Evolutionary conservation across 2,888 invertebrate species (phyloP).

Genomic region (Melinaea menophilus): DNA sequence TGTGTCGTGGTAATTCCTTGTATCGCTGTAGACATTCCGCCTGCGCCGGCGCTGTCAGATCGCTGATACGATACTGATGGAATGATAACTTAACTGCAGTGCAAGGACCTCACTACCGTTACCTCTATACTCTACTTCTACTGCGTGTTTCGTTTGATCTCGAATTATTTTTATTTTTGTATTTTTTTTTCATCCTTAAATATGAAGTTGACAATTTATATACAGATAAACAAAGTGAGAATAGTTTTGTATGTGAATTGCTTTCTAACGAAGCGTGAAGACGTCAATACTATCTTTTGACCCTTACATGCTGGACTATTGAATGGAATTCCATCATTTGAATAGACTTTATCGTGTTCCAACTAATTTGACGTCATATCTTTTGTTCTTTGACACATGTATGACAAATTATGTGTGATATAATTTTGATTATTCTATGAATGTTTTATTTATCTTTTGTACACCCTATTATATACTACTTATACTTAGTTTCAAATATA

Average conservation of each 20-base stretch:
- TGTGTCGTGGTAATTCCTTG: constrained; percentile 34
- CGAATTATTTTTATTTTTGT: no score
- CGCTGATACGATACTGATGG: constrained; percentile 36
- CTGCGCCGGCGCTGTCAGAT: constrained; percentile 42
- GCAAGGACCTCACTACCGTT: constrained; percentile 48
- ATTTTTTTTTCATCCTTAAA: no score
- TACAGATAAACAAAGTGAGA: no score
- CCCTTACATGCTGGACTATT: constrained; percentile 18
- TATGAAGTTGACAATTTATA: no score
- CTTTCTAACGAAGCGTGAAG: neutral
- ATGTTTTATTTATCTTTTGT: neutral
- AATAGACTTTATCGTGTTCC: constrained; percentile 21
- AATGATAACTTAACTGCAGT: constrained; percentile 36
- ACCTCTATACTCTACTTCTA: constrained; percentile 20
- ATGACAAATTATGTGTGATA: neutral
- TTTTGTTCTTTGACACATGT: constrained; percentile 1
- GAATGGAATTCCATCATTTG: constrained; percentile 23
- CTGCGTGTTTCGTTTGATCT: neutral
- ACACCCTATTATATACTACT: no score
- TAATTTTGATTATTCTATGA: neutral
- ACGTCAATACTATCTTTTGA: neutral
- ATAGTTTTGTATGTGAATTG: neutral
- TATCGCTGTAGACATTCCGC: constrained; percentile 51
- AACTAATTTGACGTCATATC: constrained; percentile 28
- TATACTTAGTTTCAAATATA: no score